Evolutionary conservation across 2,113 vertebrate species (phyloP), one percentile per base, ranked within the genome.

Genomic region (Channa maculata): DNA sequence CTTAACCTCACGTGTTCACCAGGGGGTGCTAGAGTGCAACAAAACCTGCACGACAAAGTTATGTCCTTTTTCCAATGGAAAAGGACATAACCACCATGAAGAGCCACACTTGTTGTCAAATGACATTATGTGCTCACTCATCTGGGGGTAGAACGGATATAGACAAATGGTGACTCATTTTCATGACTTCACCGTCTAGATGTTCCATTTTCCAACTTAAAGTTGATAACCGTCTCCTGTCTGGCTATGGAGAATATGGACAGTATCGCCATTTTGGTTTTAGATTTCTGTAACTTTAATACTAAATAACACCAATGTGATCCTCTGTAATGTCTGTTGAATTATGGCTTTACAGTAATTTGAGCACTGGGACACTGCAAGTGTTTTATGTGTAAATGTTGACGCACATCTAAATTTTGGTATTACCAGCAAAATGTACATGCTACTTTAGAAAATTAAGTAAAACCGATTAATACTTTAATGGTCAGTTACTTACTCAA

Each of bases 141-240:
- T 41, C 69, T 64, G 52, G 48, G 67, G 66, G 77, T 39, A 45
- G 7, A 69, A 48, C 0, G n/a, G 13, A 45, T 34, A n/a, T 2
- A 41, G 39, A 41, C 2, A 52, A 61, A 55, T 3, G 37, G 11
- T 43, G 70, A 65, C 49, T 72, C 0, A 65, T 73, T 66, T 79
- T 74, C 61, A 67, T 81, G 54, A 86, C 70, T 54, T 88, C 74
- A 83, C 24, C 14, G 52, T 73, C 51, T 46, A 44, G 38, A 69
- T 8, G 13, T 58, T 59, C 11, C 3, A 33, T 66, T 79, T 74
- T 74, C 73, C 53, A 65, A 74, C 80, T 55, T 75, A 67, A 66
- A 59, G 41, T 13, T 0, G 6, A 15, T 58, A 11, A 41, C 6
- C 14, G 45, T 65, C 52, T 37, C 43, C 15, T 48, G 43, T 77